Evolutionary conservation across 2,797 vertebrate species (phyloP).

Genomic region (Liparis tanakae): DNA sequence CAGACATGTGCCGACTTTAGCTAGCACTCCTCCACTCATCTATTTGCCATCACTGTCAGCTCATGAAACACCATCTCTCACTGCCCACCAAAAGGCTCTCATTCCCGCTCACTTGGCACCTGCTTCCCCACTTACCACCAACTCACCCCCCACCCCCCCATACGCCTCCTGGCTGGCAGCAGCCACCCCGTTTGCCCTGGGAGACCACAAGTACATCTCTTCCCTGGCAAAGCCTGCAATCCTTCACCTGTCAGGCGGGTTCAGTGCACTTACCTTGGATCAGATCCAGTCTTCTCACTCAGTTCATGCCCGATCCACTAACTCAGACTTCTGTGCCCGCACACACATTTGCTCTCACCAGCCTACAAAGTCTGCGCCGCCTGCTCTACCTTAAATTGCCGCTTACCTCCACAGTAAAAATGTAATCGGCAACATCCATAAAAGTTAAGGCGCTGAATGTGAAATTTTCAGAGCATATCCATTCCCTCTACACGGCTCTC

Average conservation of each 20-base stretch:
- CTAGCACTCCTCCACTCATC: conserved; percentile 43
- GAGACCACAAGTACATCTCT: conserved; percentile 63
- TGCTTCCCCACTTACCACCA: conserved; percentile 29
- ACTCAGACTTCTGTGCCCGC: conserved; percentile 45
- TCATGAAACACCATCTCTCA: conserved; percentile 47
- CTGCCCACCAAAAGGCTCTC: conserved; percentile 49
- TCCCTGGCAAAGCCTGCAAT: conserved; percentile 59
- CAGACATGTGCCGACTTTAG: conserved; percentile 8
- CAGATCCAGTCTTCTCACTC: conserved; percentile 65
- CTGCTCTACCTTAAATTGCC: background rate
- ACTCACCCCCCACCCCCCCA: conserved; percentile 11
- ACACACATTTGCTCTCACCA: conserved; percentile 28
- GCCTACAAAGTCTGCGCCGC: conserved; percentile 20
- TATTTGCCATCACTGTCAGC: conserved; percentile 47
- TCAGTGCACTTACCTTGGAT: conserved; percentile 61
- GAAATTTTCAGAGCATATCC: background rate
- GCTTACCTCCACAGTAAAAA: conserved; percentile 17
- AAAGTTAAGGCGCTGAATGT: background rate
- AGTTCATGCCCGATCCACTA: conserved; percentile 40
- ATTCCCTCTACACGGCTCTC: background rate
- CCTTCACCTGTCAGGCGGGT: conserved; percentile 70
- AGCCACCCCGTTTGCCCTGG: conserved; percentile 25
- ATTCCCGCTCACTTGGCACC: conserved; percentile 53
- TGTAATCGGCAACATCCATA: background rate
- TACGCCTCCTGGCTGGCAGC: conserved; percentile 50